A percentile compares a stretch with the other conserved stretches of the same genome.
phyloP scores from a whole-genome alignment of 1,140 invertebrate species.

The Heliothis virescens region DNA sequence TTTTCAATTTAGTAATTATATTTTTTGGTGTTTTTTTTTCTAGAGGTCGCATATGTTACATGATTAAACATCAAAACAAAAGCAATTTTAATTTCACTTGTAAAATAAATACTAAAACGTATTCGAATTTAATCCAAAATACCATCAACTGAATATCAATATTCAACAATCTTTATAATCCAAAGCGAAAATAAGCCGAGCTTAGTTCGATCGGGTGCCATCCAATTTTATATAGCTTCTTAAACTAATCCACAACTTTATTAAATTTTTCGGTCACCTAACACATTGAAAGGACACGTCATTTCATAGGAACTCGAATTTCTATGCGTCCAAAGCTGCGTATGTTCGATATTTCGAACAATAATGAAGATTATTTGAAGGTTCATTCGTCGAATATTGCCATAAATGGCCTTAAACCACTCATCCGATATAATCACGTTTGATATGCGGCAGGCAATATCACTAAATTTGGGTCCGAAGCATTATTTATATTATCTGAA shows the following conservation, averaged over 20 bases:
- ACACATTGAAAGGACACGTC: background rate
- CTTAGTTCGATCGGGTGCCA: background rate
- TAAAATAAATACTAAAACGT: too few species aligned
- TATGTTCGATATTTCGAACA: slow-evolving; percentile 19
- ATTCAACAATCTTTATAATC: too few species aligned
- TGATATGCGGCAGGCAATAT: slow-evolving; percentile 27
- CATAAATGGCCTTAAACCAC: slow-evolving; percentile 9
- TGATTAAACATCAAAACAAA: too few species aligned
- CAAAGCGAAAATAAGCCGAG: too few species aligned
- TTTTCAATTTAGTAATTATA: too few species aligned
- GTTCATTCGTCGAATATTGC: slow-evolving; percentile 27
- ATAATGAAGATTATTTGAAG: slow-evolving; percentile 29
- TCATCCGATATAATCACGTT: slow-evolving; percentile 38
- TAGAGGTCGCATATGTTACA: too few species aligned
- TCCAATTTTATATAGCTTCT: background rate
- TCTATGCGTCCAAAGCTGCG: slow-evolving; percentile 7
- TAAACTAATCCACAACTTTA: background rate
- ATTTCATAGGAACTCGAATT: background rate
- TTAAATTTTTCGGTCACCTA: slow-evolving; percentile 6
- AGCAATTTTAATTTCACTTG: too few species aligned
- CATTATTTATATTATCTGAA: slow-evolving; percentile 13
- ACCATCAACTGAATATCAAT: background rate
- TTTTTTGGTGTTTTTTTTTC: too few species aligned
- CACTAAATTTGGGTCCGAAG: slow-evolving; percentile 4
- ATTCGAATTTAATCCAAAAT: background rate